Base-by-base conservation (phyloP, 2,113 vertebrate species). In the Pyrgilauda ruficollis region DNA sequence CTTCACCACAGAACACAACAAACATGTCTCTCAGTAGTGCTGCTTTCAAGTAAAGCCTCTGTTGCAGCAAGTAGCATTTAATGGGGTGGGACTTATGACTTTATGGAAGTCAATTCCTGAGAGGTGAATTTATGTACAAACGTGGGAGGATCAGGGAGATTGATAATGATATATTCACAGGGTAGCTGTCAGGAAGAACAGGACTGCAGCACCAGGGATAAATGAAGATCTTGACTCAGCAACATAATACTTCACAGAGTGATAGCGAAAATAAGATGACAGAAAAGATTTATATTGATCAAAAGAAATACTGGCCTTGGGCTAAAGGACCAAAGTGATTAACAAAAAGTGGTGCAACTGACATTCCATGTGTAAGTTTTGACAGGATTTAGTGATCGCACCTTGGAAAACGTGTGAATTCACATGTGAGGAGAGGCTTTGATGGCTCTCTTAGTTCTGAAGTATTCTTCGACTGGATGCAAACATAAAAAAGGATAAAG, bases 141-240 rank as follows among this genome's bases (percentile, higher is more conserved):
- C 80, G 49, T 90, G 68, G 94, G 91, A 93, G 85, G 93, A 88
- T 93, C 85, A 88, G 70, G 83, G 88, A 94, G 88, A 93, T 84
- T 78, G 85, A 92, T 94, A 95, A 94, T 96, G 93, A 95, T 95
- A 68, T 75, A 95, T 93, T 94, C 87, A 68, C 66, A 72, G 56
- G 28, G 52, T 90, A 93, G 46, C 85, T 96, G 94, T 94, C 94
- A 90, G 58, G 64, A 94, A 64, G 79, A 72, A 49, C 72, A 77
- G 83, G 75, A 77, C 73, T 88, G 82, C 79, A 72, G 47, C 80
- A 74, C 63, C 6, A 63, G 83, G 93, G 76, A 87, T 90, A 93
- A 96, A 96, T 95, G 90, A 95, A 88, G 79, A 96, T 92, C 90
- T 93, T 93, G 80, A 64, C 75, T 89, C 64, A 88, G 79, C 79